Conservation (phyloP, 2,113 vertebrate genomes). For the Petroica traversi region DNA sequence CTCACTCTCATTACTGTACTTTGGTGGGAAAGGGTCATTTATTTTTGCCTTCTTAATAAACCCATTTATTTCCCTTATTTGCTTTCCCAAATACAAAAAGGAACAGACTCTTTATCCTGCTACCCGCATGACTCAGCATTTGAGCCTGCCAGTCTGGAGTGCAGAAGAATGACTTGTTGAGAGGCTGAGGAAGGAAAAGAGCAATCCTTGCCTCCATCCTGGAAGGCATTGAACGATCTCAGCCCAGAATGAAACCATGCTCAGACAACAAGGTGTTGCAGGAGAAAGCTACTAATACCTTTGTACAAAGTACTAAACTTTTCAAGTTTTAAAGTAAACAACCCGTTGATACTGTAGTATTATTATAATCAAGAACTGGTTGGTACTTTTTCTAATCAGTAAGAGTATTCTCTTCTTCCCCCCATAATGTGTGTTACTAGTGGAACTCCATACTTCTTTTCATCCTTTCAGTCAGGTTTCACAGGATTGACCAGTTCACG, state of each 20-base stretch:
- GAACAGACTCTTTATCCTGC: background rate
- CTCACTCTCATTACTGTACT: background rate
- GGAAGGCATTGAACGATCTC: background rate
- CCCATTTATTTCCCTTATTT: background rate
- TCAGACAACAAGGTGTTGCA: background rate
- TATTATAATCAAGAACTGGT: background rate
- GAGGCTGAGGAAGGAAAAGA: background rate
- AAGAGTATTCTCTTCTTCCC: background rate
- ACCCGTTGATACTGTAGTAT: fast-evolving
- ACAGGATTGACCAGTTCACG: background rate
- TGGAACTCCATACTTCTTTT: background rate
- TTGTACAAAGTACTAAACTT: background rate
- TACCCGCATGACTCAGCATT: background rate
- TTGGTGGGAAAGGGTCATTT: background rate
- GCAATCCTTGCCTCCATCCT: background rate
- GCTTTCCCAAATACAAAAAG: background rate
- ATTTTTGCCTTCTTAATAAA: background rate
- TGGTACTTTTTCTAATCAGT: background rate
- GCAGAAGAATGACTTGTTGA: background rate
- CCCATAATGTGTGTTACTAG: background rate
- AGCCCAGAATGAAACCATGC: background rate
- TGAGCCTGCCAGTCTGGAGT: background rate
- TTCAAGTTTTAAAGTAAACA: background rate
- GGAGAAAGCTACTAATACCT: background rate
- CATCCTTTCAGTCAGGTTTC: background rate